Conservation (phyloP, 2,888 invertebrate species). For the Melipona beecheii region DNA sequence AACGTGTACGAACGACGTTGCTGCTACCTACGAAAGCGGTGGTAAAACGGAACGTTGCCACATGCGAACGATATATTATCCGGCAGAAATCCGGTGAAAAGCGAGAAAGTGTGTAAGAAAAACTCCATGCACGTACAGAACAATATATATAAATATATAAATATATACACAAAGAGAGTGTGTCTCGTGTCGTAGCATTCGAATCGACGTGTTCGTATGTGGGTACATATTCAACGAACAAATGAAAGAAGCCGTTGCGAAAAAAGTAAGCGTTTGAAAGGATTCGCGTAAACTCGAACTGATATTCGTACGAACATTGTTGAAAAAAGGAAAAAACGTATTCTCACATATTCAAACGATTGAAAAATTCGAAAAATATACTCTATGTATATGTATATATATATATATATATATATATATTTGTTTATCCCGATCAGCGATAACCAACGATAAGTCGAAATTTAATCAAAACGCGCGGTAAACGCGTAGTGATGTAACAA, state of each 20-base stretch:
- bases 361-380: neutral
- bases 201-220: neutral
- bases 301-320: neutral
- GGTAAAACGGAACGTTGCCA: neutral
- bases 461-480: neutral
- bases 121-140: slow-evolving; percentile 33
- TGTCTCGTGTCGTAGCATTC: neutral
- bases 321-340: neutral
- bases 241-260: slow-evolving; percentile 25
- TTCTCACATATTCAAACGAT: neutral
- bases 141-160: neutral
- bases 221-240: neutral
- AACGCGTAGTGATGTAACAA: slow-evolving; percentile 13
- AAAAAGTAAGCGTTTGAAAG: slow-evolving; percentile 19
- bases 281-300: neutral
- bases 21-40: slow-evolving; percentile 23
- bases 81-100: neutral
- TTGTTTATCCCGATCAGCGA: neutral
- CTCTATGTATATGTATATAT: neutral
- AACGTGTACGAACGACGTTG: slow-evolving; percentile 40
- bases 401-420: neutral
- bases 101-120: neutral
- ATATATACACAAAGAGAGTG: neutral
- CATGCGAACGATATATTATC: slow-evolving; percentile 39
- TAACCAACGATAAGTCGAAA: neutral